phyloP scores from a whole-genome alignment of 2,797 vertebrate species.

The Acanthornis magna region DNA sequence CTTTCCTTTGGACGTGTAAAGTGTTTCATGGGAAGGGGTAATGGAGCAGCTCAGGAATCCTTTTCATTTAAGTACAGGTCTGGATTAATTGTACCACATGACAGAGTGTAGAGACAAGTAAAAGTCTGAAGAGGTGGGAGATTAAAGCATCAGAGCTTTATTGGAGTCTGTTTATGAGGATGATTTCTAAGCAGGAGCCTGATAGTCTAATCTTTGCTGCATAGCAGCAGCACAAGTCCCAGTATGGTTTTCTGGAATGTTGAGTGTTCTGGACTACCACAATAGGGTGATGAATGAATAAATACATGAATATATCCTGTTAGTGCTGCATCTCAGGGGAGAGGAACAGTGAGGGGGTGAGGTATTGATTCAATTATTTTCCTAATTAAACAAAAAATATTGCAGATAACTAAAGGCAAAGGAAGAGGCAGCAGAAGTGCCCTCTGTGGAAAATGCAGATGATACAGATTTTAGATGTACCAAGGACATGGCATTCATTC shows the following conservation, averaged over 20 bases:
- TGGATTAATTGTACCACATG: neutral
- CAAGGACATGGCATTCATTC: neutral
- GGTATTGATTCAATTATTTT: constrained; percentile 22
- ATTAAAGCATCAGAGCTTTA: constrained; percentile 11
- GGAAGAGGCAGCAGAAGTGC: neutral
- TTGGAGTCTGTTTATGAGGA: constrained; percentile 21
- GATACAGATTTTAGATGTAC: neutral
- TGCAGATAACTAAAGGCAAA: neutral
- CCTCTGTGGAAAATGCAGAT: neutral
- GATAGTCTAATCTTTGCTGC: neutral
- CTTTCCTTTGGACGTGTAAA: neutral
- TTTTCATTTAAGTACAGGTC: neutral
- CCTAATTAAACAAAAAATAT: constrained; percentile 46
- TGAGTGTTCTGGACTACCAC: constrained; percentile 1
- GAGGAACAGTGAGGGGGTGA: neutral
- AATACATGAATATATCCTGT: neutral
- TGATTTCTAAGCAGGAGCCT: constrained; percentile 9
- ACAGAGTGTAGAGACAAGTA: neutral
- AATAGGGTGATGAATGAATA: neutral
- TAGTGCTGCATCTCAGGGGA: neutral
- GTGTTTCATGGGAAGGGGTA: neutral
- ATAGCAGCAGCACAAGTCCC: neutral
- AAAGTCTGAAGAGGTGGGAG: constrained; percentile 2
- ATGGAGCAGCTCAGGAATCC: neutral
- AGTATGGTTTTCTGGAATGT: neutral